Base-by-base conservation (phyloP, 1,140 invertebrate genomes). In the Papilio glaucus region DNA sequence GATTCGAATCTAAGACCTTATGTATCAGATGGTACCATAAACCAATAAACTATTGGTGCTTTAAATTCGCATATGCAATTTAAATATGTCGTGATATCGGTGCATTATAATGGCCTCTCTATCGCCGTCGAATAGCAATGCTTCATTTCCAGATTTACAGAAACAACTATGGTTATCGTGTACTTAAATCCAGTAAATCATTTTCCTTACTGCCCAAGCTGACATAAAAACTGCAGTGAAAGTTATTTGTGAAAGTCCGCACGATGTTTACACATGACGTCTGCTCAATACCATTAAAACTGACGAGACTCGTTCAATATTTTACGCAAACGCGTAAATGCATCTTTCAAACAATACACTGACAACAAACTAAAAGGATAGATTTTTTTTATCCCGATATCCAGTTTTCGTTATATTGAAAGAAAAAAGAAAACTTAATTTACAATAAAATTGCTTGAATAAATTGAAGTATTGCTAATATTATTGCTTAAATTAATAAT, bases 171-270 rank as follows among this genome's bases (percentile, higher is more conserved):
- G n/a, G n/a, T 53, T 53, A 57, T 57, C 49, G 21, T 26, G 49
- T 57, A 24, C 21, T 57, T 57, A 26, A 57, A 45, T 45, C 18
- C 1, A 45, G 10, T 57, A 26, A 24, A 9, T 18, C 21, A 24
- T 24, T 57, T 10, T 57, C 21, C 49, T 21, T 24, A 13, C 39
- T 65, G 38, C 62, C 18, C 21, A 67, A 24, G 9, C 21, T 41
- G 63, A 42, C 39, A 67, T 26, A 41, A 67, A 67, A 67, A 67
- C 7, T 24, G 39, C 18, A 67, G 63, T 42, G 63, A 67, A 67
- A 67, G 63, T 42, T 42, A 41, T 42, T 41, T 21, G 63, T 67
- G 63, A 67, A 67, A 67, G 38, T 67, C 3, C 39, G 6, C 21
- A 21, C 37, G 18, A 37, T 65, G 33, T 65, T 41, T 24, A 41